A percentile compares a stretch with the other conserved stretches of the same genome.
phyloP scores from a whole-genome alignment of 2,797 vertebrate genomes.

The Sphenodon punctatus region DNA sequence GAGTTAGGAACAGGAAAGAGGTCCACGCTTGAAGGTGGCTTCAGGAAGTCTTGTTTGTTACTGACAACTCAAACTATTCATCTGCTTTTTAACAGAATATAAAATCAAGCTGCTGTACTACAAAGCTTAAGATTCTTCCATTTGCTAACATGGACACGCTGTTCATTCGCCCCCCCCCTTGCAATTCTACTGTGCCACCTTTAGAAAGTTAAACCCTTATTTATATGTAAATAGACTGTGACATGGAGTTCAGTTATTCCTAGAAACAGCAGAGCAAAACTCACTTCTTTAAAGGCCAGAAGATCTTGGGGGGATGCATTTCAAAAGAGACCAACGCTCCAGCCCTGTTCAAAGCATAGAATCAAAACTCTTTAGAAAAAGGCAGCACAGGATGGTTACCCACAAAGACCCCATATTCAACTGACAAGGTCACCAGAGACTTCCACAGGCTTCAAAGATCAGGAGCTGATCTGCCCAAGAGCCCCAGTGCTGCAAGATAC shows the following conservation, averaged over 20 bases:
- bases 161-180: neutral
- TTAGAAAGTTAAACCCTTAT: neutral
- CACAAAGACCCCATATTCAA: neutral
- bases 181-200: neutral
- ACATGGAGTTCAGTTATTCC: neutral
- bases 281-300: neutral
- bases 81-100: neutral
- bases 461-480: neutral
- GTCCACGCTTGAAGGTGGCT: neutral
- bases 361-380: neutral
- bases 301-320: neutral
- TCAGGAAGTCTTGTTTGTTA: neutral
- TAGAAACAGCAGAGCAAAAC: neutral
- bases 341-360: neutral
- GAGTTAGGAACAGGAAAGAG: neutral
- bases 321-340: neutral
- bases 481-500: neutral
- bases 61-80: neutral
- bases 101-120: neutral
- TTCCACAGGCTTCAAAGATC: too few relatives aligned
- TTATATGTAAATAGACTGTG: neutral
- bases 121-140: neutral
- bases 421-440: neutral
- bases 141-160: neutral
- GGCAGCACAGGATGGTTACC: neutral